These are phyloP conservation scores for Astreopora myriophthalma DNA, from an alignment of 64 coral and sea anemone species.

Conservation along the genomic window DNA sequence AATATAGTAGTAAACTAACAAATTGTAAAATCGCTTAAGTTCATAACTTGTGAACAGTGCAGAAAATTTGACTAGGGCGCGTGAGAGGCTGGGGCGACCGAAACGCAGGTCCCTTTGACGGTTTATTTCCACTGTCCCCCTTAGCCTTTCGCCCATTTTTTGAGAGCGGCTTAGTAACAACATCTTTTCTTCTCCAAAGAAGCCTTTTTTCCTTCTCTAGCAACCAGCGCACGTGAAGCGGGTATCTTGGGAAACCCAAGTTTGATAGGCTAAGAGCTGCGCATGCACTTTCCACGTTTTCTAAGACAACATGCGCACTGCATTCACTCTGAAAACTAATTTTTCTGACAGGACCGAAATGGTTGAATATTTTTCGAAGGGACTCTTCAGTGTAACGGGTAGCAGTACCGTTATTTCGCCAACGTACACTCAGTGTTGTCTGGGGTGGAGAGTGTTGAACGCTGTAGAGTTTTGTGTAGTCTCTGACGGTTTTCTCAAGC, in stretches of 20 bases:
- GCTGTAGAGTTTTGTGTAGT: conserved; percentile 29
- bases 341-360: conserved; percentile 17
- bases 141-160: background rate
- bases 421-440: conserved; percentile 25
- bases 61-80: conserved; percentile 31
- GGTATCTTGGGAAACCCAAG: conserved; percentile 16
- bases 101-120: background rate
- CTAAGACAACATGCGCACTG: conserved; percentile 28
- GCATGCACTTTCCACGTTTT: conserved; percentile 29
- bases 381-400: conserved; percentile 3
- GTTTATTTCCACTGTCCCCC: background rate
- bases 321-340: conserved; percentile 46
- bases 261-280: conserved; percentile 23
- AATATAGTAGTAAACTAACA: too few species aligned
- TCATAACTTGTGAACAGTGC: background rate
- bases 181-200: conserved; percentile 32
- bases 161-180: background rate
- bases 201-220: conserved; percentile 1
- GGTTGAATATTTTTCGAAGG: conserved; percentile 24
- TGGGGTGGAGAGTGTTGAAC: conserved; percentile 14
- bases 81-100: conserved; percentile 27
- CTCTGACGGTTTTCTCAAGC: conserved; percentile 7
- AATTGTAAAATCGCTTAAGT: background rate
- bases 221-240: conserved; percentile 19
- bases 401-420: conserved; percentile 2